Percentiles rank a stretch among this genome's conserved stretches.
These are phyloP conservation scores for Melitaea cinxia DNA, from an alignment of 1,140 invertebrate species.

Conservation along the genomic window DNA sequence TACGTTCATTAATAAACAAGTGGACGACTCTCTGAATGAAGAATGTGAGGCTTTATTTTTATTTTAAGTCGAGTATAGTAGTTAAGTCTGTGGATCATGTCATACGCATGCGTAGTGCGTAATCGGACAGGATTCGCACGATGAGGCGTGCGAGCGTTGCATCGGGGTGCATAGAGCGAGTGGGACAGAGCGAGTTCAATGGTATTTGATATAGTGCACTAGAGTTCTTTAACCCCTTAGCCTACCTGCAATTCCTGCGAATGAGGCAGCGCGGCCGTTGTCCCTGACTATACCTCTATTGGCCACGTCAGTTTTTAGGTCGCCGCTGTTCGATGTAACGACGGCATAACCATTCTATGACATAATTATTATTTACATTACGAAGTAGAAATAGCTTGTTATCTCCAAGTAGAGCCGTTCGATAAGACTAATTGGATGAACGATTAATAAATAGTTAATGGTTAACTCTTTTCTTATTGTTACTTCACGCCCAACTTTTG, in stretches of 20 bases:
- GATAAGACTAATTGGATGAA: constrained; percentile 8
- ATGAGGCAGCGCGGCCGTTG: constrained; percentile 77
- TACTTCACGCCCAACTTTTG: neutral
- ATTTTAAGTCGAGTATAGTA: constrained; percentile 6
- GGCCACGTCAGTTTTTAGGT: constrained; percentile 78
- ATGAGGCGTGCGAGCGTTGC: constrained; percentile 65
- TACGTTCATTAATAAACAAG: neutral
- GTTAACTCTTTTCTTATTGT: neutral
- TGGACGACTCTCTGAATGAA: neutral
- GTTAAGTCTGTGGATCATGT: constrained; percentile 51
- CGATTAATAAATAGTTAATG: neutral
- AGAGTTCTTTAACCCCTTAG: constrained; percentile 82
- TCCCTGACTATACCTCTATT: constrained; percentile 75
- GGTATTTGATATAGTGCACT: constrained; percentile 82
- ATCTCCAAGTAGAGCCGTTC: constrained; percentile 3
- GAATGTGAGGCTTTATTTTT: constrained; percentile 1
- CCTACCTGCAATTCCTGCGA: constrained; percentile 81
- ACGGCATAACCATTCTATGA: constrained; percentile 48
- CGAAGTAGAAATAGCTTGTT: constrained; percentile 16
- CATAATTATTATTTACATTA: constrained; percentile 33
- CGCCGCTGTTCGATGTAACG: constrained; percentile 58
- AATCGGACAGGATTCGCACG: constrained; percentile 78
- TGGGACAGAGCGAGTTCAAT: constrained; percentile 76
- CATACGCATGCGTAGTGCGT: constrained; percentile 76
- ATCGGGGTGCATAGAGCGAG: constrained; percentile 64